Base-by-base conservation (phyloP, 2,888 invertebrate species). In the Plusia festucae region DNA sequence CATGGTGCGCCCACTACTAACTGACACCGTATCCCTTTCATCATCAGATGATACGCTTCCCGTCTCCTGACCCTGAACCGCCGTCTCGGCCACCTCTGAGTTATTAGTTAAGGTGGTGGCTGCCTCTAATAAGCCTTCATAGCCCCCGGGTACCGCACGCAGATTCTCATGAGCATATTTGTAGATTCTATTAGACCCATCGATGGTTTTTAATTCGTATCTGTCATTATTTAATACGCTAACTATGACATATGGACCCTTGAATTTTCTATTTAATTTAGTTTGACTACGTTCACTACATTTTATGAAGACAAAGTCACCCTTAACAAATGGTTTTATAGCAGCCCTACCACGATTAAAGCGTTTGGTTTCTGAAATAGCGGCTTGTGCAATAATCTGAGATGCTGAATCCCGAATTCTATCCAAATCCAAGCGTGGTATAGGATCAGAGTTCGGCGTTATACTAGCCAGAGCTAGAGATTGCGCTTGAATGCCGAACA, bases 301-400 rank as follows among this genome's bases (percentile, higher is more conserved):
- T 59, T 74, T 75, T 0, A 78, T 32, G 34, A 80, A 73, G 1
- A 80, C 76, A n/a, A 51, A 80, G 9, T 78, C 75, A 6, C 75
- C 75, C 11, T 30, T 18, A 7, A 53, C 20, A 34, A 68, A 77
- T 2, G 65, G 67, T 34, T 56, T 61, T 5, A 81, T 30, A 4
- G 1, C 24, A 0, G 73, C 77, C 13, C 53, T 59, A 34, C 70
- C 69, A 3, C 24, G 32, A 46, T 77, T 72, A 56, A 76, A 79
- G 13, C 73, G 54, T 0, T 8, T 0, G 4, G 53, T 51, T 7
- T 76, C 68, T 0, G 56, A 13, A 22, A 22, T 16, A 0, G 76
- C 70, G 2, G 68, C 59, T 18, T 59, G 60, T 46, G 54, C 0
- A 0, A 73, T 76, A 22, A 68, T 75, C 0, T 24, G 3, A 3